Percentiles rank a stretch among this genome's conserved stretches.
phyloP scores from a whole-genome alignment of 2,888 invertebrate genomes.

The Cerceris rybyensis region DNA sequence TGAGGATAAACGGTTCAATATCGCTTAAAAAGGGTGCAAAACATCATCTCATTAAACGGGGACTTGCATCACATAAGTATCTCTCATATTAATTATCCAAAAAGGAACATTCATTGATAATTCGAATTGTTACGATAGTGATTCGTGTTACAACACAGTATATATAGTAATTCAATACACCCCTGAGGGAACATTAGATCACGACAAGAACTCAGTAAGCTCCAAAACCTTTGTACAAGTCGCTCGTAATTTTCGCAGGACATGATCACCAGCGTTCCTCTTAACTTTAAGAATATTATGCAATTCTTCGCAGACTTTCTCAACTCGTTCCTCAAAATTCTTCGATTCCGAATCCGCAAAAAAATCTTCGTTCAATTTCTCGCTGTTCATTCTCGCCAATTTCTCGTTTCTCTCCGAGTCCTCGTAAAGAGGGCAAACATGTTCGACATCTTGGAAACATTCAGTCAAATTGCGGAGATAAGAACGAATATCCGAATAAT shows the following conservation, averaged over 20 bases:
- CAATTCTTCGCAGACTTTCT: slow-evolving; percentile 68
- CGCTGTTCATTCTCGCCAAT: slow-evolving; percentile 51
- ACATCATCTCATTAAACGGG: too few species aligned
- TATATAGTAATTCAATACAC: too few species aligned
- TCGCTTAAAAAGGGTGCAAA: too few species aligned
- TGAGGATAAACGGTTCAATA: too few species aligned
- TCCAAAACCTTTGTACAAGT: slow-evolving; percentile 28
- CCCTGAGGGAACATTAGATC: too few species aligned
- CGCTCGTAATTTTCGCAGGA: slow-evolving; percentile 26
- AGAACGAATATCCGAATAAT: slow-evolving; percentile 53
- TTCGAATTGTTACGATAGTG: too few species aligned
- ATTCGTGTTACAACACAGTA: too few species aligned
- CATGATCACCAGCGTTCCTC: slow-evolving; percentile 47
- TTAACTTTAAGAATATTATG: slow-evolving; percentile 55
- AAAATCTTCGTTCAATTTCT: background rate
- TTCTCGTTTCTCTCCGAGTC: slow-evolving; percentile 66
- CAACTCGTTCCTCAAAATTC: slow-evolving; percentile 58
- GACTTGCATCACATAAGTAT: too few species aligned
- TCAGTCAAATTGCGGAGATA: slow-evolving; percentile 60
- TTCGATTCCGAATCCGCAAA: background rate
- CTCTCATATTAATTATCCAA: too few species aligned
- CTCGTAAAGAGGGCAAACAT: slow-evolving; percentile 41
- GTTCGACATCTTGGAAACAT: background rate
- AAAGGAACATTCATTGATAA: too few species aligned
- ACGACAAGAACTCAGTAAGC: background rate